These are phyloP conservation scores for Heliconius ismenius DNA, from an alignment of 2,888 invertebrate genomes.

Conservation along the genomic window DNA sequence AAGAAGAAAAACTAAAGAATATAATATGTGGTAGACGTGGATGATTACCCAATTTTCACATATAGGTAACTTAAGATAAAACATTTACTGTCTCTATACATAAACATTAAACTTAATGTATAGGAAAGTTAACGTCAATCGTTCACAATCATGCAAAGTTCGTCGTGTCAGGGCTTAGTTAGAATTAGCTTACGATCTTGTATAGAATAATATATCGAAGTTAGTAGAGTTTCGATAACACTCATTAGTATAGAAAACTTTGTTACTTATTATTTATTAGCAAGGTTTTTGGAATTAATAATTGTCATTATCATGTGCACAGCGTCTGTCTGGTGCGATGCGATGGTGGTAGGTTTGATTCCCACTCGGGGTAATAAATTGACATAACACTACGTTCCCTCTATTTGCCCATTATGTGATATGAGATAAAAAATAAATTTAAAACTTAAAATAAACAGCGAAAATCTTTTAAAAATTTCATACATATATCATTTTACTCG, in stretches of 20 bases:
- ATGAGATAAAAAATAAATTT: not conserved
- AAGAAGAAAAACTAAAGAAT: too few relatives aligned
- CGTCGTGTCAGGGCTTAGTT: not conserved
- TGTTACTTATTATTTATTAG: not conserved
- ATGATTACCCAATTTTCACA: too few relatives aligned
- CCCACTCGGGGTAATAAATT: not conserved
- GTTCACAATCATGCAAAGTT: constrained; percentile 8
- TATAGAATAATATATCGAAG: not conserved
- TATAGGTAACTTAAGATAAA: not conserved
- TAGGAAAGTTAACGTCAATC: constrained; percentile 8
- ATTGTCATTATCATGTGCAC: not conserved
- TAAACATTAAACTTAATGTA: not conserved
- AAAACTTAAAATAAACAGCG: not conserved
- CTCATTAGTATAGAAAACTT: constrained; percentile 4
- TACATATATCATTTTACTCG: not conserved
- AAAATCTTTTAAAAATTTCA: not conserved
- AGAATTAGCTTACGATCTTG: constrained; percentile 3
- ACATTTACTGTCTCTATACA: not conserved
- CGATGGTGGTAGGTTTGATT: not conserved
- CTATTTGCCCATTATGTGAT: too few relatives aligned
- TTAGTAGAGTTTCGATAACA: not conserved
- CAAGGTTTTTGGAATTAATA: not conserved
- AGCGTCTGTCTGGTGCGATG: not conserved
- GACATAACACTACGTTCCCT: not conserved
- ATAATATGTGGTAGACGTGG: too few relatives aligned